These are phyloP conservation scores for Muschampia plurimacula DNA, from an alignment of 2,888 invertebrate species.

Conservation along the genomic window DNA sequence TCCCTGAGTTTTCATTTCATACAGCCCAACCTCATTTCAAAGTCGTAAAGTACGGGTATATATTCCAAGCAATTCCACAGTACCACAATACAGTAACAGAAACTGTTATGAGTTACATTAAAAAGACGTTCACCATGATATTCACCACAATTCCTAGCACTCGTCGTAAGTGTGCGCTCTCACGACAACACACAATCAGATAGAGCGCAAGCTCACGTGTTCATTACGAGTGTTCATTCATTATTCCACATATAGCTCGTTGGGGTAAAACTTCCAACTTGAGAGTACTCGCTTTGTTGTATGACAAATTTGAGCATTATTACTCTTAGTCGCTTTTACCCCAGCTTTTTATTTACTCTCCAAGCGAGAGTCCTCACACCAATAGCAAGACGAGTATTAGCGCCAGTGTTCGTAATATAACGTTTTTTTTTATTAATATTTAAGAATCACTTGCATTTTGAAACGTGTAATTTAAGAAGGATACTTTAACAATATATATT, in stretches of 20 bases:
- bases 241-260: not conserved
- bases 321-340: not conserved
- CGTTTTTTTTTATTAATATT: not conserved
- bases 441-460: not conserved
- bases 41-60: too few species aligned
- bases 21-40: too few species aligned
- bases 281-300: constrained; percentile 23
- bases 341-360: not conserved
- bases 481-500: too few species aligned
- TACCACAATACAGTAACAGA: not conserved
- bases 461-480: not conserved
- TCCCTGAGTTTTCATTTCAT: too few species aligned
- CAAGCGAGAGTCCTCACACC: constrained; percentile 2
- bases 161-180: constrained; percentile 15
- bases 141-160: not conserved
- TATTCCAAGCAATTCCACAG: not conserved
- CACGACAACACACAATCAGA: constrained; percentile 21
- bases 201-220: constrained; percentile 13
- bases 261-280: not conserved
- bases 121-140: not conserved
- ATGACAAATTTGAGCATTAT: constrained; percentile 14
- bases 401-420: not conserved
- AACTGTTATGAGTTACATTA: not conserved
- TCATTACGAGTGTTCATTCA: constrained; percentile 20
- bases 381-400: not conserved